Base-by-base conservation (phyloP, 1,140 invertebrate species). In the Zaprionus davidi region DNA sequence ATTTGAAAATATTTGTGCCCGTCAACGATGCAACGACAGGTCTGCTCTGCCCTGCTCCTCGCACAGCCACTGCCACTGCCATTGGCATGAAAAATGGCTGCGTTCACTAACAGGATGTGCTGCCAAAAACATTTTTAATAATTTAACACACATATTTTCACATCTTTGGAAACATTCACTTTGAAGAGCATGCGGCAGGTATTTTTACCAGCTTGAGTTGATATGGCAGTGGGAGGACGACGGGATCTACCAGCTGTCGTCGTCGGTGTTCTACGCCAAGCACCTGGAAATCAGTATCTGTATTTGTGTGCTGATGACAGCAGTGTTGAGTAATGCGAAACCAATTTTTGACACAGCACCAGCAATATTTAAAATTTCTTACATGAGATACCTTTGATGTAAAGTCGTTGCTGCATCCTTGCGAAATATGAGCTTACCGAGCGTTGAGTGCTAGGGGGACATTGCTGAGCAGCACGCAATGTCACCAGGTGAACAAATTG, bases 91-190 rank as follows among this genome's bases (percentile, higher is more conserved):
- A 68, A 79, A 85, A 79, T 87, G 75, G 79, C 82, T 87, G 62
- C 70, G 76, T 67, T 79, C 76, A 71, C 79, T 76, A 86, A 85
- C 82, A 82, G 83, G 76, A 86, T 85, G 66, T 87, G 71, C 71
- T 85, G 82, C 82, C 82, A 85, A 87, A 86, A 86, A 87, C 77
- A 87, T 87, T 87, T 87, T 88, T 83, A 87, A 87, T 87, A 87
- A 88, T 88, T 87, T 87, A 87, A 71, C 84, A 83, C 81, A 82
- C 83, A 87, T 78, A 83, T 83, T 82, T 81, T 75, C 80, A 71
- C 77, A 80, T 87, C 72, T 87, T 82, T 72, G 76, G 69, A 71
- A 79, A 74, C 66, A 83, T 88, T 88, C 70, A 79, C 81, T 84
- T 90, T 88, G 81, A 88, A 88, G 69, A 81, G 65, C 79, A 78